These are phyloP conservation scores for Gnathonemus echidnorhynchus DNA, from an alignment of 2,113 vertebrate genomes.

Conservation along the genomic window DNA sequence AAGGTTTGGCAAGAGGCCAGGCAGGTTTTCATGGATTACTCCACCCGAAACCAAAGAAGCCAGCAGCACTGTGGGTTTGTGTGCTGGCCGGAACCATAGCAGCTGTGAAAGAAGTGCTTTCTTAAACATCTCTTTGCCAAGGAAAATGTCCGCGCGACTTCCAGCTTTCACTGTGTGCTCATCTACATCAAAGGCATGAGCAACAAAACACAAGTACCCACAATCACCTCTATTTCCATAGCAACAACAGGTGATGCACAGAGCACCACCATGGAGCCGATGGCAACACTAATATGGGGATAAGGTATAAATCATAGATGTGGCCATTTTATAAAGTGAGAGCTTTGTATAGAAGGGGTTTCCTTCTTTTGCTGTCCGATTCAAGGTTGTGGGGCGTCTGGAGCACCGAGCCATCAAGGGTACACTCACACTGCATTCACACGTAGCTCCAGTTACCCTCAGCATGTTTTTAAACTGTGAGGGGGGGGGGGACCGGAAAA, in stretches of 20 bases:
- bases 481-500: background rate
- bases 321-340: background rate
- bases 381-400: background rate
- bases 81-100: background rate
- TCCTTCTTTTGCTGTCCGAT: background rate
- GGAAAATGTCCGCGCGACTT: background rate
- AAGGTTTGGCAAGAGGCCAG: background rate
- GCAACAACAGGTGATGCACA: constrained; percentile 30
- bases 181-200: background rate
- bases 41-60: background rate
- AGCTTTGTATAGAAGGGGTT: background rate
- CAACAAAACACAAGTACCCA: background rate
- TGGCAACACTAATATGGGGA: background rate
- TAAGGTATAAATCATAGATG: background rate
- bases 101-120: background rate
- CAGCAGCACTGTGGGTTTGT: background rate
- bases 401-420: too few relatives aligned
- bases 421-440: background rate
- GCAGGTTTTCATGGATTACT: background rate
- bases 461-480: background rate
- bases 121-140: background rate
- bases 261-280: background rate
- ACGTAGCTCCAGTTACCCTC: background rate
- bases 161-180: background rate
- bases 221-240: constrained; percentile 26